These are phyloP conservation scores for Molossus alvarezi DNA, from an alignment of 2,797 vertebrate genomes.

Conservation along the genomic window DNA sequence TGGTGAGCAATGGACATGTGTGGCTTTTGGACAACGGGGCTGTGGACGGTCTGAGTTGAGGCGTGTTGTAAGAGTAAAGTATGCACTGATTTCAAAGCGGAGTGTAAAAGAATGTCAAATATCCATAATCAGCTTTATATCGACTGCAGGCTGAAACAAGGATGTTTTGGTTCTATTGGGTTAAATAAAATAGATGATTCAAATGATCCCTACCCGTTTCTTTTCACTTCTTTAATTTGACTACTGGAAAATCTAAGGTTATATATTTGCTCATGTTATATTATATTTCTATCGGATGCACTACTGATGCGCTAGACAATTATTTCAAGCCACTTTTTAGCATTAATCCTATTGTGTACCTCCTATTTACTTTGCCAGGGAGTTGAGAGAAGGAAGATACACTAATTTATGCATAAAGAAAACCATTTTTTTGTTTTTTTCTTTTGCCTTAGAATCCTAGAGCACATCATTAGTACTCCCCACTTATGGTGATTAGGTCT, in stretches of 20 bases:
- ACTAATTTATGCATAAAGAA: constrained; percentile 37
- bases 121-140: not conserved
- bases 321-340: not conserved
- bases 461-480: not conserved
- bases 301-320: not conserved
- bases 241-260: not conserved
- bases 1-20: not conserved
- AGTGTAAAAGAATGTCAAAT: not conserved
- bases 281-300: not conserved
- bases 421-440: not conserved
- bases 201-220: not conserved
- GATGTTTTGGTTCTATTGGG: not conserved
- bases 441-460: not conserved
- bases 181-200: constrained; percentile 13
- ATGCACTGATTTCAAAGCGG: not conserved
- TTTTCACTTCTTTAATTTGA: not conserved
- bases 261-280: not conserved
- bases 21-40: not conserved
- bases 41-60: not conserved
- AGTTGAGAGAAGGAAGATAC: not conserved
- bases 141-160: not conserved
- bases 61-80: not conserved
- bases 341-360: not conserved
- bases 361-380: not conserved
- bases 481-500: not conserved